A percentile compares a stretch with the other conserved stretches of the same genome.
phyloP scores from a whole-genome alignment of 92 coral and sea anemone species.

The Paramuricea clavata region DNA sequence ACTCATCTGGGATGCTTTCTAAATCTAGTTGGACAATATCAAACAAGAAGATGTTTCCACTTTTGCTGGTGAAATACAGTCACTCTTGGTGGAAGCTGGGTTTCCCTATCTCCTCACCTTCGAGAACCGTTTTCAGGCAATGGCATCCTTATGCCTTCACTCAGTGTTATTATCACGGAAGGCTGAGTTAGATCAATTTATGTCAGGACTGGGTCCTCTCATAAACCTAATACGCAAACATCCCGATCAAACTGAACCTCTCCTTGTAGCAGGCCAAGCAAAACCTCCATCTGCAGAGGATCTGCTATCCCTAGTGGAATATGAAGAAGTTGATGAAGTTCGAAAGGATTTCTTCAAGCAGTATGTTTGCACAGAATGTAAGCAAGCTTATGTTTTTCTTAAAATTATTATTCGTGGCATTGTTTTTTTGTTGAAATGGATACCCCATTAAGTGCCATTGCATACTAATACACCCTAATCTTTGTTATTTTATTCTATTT shows the following conservation, averaged over 20 bases:
- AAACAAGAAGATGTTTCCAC: too few species aligned
- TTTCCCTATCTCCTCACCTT: background rate
- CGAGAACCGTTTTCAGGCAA: background rate
- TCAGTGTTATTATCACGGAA: slow-evolving; percentile 26
- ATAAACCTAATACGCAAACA: background rate
- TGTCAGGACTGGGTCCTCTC: slow-evolving; percentile 21
- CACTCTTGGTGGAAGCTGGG: background rate
- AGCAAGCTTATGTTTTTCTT: slow-evolving; percentile 1
- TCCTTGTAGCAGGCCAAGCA: slow-evolving; percentile 24
- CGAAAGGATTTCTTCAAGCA: slow-evolving; percentile 9
- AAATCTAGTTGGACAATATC: too few species aligned
- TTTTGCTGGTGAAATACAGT: background rate
- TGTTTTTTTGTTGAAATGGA: too few species aligned
- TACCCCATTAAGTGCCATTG: too few species aligned
- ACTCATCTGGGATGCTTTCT: too few species aligned
- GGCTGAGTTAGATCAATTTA: slow-evolving; percentile 46
- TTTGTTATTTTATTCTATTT: too few species aligned
- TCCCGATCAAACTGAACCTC: slow-evolving; percentile 13
- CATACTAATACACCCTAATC: too few species aligned
- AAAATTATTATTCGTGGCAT: too few species aligned
- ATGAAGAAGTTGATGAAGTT: slow-evolving; percentile 9
- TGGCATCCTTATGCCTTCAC: slow-evolving; percentile 14
- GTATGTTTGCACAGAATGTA: slow-evolving; percentile 30
- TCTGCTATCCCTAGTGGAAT: slow-evolving; percentile 18
- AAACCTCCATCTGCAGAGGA: slow-evolving; percentile 28